Percentiles rank a stretch among this genome's conserved stretches.
Conservation (phyloP, 2,113 vertebrate genomes). For the Alligator sinensis region DNA sequence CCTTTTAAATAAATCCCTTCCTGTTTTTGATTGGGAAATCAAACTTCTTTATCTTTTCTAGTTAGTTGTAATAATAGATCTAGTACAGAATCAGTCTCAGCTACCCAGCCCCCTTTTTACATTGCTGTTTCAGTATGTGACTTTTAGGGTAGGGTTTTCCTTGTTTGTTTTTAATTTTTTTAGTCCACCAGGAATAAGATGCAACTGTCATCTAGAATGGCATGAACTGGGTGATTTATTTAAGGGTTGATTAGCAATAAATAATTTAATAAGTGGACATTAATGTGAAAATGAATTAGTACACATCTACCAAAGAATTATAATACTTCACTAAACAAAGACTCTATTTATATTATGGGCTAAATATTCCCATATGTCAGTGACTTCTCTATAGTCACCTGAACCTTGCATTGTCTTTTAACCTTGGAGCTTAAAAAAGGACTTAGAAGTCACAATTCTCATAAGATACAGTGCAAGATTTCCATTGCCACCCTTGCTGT, state of each 20-base stretch:
- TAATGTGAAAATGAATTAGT: neutral
- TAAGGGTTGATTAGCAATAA: neutral
- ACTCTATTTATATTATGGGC: neutral
- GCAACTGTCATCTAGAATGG: neutral
- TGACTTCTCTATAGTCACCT: neutral
- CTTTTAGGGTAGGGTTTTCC: neutral
- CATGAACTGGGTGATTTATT: neutral
- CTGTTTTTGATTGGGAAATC: slow-evolving; percentile 19
- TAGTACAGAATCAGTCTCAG: neutral
- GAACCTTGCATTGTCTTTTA: neutral
- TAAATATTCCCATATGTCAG: neutral
- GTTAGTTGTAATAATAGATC: neutral
- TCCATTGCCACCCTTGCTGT: neutral
- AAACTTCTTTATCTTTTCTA: neutral
- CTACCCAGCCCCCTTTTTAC: neutral
- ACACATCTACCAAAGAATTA: neutral
- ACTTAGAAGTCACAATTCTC: neutral
- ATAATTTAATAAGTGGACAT: neutral
- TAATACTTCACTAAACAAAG: neutral
- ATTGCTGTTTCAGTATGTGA: neutral
- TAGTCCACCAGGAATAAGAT: neutral
- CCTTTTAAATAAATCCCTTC: slow-evolving; percentile 38
- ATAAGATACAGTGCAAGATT: neutral
- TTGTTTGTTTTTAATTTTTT: neutral
- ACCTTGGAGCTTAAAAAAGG: neutral